Conservation (phyloP, 2,113 vertebrate species). For the Catagonus wagneri region DNA sequence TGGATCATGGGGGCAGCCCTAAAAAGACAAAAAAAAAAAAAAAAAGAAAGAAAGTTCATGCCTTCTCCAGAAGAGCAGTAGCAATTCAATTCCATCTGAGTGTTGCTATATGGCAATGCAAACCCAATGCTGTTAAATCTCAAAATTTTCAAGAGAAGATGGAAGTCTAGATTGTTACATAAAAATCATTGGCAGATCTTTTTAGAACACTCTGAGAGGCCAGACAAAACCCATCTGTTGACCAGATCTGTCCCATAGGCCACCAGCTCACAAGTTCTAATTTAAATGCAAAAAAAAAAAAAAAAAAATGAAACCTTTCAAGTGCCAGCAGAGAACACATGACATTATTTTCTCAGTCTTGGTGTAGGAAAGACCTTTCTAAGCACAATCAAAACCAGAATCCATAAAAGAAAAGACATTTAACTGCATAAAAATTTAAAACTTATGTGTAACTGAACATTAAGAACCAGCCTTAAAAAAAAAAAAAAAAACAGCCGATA, state of each 20-base stretch:
- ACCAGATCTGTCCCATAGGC: constrained; percentile 28
- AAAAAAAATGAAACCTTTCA: constrained; percentile 9
- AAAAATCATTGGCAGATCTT: background rate
- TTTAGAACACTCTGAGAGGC: background rate
- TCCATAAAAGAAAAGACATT: constrained; percentile 50
- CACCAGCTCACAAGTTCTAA: constrained; percentile 58
- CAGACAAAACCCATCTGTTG: constrained; percentile 30
- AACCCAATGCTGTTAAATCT: background rate
- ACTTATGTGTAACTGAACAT: background rate
- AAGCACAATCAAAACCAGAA: constrained; percentile 57
- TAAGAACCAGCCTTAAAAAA: background rate
- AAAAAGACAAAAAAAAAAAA: too few species aligned
- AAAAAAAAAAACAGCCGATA: background rate
- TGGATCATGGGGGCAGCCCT: too few species aligned
- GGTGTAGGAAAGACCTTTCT: constrained; percentile 37
- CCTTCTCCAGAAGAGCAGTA: background rate
- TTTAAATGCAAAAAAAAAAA: constrained; percentile 33
- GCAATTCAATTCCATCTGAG: background rate
- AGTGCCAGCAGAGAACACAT: constrained; percentile 32
- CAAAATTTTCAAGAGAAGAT: background rate
- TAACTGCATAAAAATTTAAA: constrained; percentile 39
- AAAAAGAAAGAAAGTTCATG: background rate
- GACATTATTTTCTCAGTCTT: constrained; percentile 41
- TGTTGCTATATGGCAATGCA: background rate
- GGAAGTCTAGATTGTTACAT: background rate